Percentiles rank a stretch among this genome's conserved stretches.
These are phyloP conservation scores for Machimus rusticus DNA, from an alignment of 2,888 invertebrate species.

Conservation along the genomic window DNA sequence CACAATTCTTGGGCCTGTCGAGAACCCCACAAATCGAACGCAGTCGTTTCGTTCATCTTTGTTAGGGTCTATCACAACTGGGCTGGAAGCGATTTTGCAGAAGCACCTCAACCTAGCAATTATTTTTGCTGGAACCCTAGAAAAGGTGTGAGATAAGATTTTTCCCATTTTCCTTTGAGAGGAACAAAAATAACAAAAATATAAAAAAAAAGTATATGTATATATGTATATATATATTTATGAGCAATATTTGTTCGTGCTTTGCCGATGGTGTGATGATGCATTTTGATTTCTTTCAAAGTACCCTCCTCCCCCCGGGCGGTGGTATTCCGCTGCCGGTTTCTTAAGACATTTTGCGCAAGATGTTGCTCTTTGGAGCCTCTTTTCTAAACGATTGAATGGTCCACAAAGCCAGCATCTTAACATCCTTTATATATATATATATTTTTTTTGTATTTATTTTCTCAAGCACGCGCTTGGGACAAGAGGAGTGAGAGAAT, in stretches of 20 bases:
- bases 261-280: slow-evolving; percentile 28
- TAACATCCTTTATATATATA: neutral
- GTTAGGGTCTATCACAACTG: neutral
- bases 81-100: neutral
- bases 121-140: neutral
- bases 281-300: neutral
- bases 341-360: neutral
- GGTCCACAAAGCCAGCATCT: neutral
- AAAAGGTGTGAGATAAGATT: neutral
- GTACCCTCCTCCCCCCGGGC: too few relatives aligned
- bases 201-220: neutral
- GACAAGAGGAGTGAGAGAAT: neutral
- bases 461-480: neutral
- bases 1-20: neutral
- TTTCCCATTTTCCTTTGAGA: neutral
- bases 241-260: slow-evolving; percentile 31
- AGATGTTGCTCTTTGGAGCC: neutral
- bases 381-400: too few relatives aligned
- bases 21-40: neutral
- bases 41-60: neutral
- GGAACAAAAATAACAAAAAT: neutral
- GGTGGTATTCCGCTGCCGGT: neutral
- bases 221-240: neutral
- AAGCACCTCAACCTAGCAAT: neutral
- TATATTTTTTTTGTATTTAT: neutral